Evolutionary conservation across 2,797 vertebrate genomes (phyloP).

Genomic region (Cheirogaleus major): DNA sequence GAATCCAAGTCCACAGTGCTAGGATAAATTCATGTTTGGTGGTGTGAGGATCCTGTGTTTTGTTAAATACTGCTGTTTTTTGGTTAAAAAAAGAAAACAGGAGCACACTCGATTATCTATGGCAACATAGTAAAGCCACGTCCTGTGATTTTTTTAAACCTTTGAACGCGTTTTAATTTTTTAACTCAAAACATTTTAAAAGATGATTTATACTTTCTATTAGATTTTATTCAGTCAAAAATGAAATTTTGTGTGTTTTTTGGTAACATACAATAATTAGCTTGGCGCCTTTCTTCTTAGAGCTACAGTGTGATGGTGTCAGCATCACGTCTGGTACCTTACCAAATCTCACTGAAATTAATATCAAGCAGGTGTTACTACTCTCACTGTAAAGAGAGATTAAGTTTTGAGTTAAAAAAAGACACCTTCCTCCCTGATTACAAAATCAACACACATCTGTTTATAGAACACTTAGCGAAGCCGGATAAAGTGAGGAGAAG

Average conservation of each 20-base stretch:
- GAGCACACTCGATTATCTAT: neutral
- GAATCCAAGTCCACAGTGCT: neutral
- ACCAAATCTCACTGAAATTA: neutral
- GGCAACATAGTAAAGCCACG: neutral
- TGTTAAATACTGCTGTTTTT: neutral
- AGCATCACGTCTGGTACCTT: neutral
- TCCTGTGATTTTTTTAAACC: neutral
- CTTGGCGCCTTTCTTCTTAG: neutral
- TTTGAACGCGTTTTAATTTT: neutral
- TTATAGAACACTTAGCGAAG: neutral
- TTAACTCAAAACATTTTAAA: neutral
- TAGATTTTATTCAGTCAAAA: neutral
- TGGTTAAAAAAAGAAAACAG: neutral
- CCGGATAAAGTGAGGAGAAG: neutral
- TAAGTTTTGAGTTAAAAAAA: neutral
- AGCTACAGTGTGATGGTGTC: fast-evolving
- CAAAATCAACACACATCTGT: neutral
- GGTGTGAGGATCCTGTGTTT: neutral
- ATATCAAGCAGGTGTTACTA: no score
- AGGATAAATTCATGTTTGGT: fast-evolving
- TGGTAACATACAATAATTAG: fast-evolving
- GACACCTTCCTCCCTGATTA: neutral
- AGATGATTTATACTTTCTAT: neutral
- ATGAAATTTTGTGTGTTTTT: neutral
- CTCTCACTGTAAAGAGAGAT: neutral